Conservation (phyloP, 2,888 invertebrate species). For the Drosophila meridiana region DNA sequence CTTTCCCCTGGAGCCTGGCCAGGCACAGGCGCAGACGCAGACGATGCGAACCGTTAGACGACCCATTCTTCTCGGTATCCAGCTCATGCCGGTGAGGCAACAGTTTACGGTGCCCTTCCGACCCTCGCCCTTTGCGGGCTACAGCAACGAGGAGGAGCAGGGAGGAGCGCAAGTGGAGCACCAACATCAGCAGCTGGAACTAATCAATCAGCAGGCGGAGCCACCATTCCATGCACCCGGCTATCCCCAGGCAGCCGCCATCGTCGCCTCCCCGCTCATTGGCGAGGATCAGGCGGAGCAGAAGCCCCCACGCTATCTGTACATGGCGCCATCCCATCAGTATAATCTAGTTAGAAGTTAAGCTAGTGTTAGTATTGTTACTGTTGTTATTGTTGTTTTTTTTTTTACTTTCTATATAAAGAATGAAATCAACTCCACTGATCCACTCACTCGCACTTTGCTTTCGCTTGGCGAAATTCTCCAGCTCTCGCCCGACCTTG, state of each 20-base stretch:
- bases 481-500: slow-evolving; percentile 54
- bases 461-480: slow-evolving; percentile 44
- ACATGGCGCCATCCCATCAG: slow-evolving; percentile 57
- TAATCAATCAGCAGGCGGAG: slow-evolving; percentile 18
- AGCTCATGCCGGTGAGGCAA: slow-evolving; percentile 16
- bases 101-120: slow-evolving; percentile 66
- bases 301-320: slow-evolving; percentile 35
- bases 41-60: not conserved
- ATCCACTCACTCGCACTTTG: not conserved
- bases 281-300: slow-evolving; percentile 33
- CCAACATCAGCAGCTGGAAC: not conserved
- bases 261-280: not conserved
- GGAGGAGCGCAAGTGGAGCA: not conserved
- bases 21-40: not conserved
- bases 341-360: slow-evolving; percentile 62
- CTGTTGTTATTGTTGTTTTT: not conserved
- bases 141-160: slow-evolving; percentile 46
- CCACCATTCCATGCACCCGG: slow-evolving; percentile 47
- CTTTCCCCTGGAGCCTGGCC: slow-evolving; percentile 39
- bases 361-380: not conserved
- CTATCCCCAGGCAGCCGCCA: slow-evolving; percentile 24
- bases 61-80: slow-evolving; percentile 49
- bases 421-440: not conserved
- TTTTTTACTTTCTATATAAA: not conserved
- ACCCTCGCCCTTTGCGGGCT: slow-evolving; percentile 75